Percentiles rank a stretch among this genome's conserved stretches.
Evolutionary conservation across 2,888 invertebrate genomes (phyloP).

Genomic region (Cartodere bifasciata): DNA sequence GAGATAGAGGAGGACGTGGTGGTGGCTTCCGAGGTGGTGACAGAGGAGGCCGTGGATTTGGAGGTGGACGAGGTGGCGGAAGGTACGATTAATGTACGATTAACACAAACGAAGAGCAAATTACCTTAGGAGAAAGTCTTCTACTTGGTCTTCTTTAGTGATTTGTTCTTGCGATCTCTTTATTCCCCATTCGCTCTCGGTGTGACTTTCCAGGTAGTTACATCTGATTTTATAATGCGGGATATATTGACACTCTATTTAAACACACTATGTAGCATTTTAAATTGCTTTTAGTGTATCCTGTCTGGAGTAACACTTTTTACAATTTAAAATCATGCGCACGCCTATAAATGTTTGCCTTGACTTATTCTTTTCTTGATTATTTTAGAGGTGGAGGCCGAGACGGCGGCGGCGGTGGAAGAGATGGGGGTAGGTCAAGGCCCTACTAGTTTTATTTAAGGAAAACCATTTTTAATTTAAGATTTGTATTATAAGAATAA

Average conservation of each 20-base stretch:
- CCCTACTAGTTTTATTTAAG: too few species aligned
- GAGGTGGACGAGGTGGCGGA: conserved; percentile 16
- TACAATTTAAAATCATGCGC: conserved; percentile 6
- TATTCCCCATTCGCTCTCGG: too few species aligned
- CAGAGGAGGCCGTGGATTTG: conserved; percentile 32
- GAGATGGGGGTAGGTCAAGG: conserved; percentile 31
- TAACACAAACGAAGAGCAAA: conserved; percentile 9
- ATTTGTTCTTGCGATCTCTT: conserved; percentile 1
- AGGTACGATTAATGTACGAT: too few species aligned
- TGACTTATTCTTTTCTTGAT: conserved; percentile 6
- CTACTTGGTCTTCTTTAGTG: too few species aligned
- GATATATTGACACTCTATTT: conserved; percentile 4
- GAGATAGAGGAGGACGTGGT: conserved; percentile 27
- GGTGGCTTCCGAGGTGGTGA: conserved; percentile 27
- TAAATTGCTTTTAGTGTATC: conserved; percentile 15
- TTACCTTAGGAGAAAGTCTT: too few species aligned
- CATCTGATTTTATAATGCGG: too few species aligned
- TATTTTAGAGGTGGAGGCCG: too few species aligned
- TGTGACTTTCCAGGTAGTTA: not conserved
- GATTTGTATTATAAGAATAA: too few species aligned
- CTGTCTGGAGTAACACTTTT: conserved; percentile 20
- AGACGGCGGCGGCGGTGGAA: conserved; percentile 35
- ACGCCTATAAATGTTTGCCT: not conserved
- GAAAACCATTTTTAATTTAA: too few species aligned
- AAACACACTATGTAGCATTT: not conserved